Evolutionary conservation across 1,140 invertebrate genomes (phyloP), one percentile per base, ranked within the genome.

Genomic region (Lepidurus apus): DNA sequence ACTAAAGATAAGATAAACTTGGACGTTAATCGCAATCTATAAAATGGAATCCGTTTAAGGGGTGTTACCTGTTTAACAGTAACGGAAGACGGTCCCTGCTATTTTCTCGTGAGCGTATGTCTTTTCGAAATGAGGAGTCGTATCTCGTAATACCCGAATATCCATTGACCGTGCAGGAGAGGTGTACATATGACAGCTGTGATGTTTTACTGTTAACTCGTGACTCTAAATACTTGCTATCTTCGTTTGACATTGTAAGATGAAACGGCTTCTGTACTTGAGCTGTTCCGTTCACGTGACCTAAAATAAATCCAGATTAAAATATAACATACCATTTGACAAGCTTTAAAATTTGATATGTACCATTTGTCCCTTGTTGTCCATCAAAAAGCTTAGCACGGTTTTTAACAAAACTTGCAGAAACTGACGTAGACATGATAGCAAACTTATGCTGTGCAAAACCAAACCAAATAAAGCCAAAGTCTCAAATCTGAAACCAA

Each of bases 141-240:
- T 95, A 95, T 79, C 92, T 92, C 11, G 91, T 93, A 74, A 93
- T 88, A 81, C 92, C 92, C 0, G 92, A 93, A 84, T 96, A 96
- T 10, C 95, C 95, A 86, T 93, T 95, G 42, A 96, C 93, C 21
- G 93, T 94, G 84, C 94, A 95, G 75, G 94, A 93, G 76, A 96
- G 86, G 82, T 92, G 93, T 74, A 96, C 85, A 84, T 96, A 96
- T 77, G 93, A 95, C 0, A 94, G 94, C 42, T 76, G 43, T 3
- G 73, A n/a, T 42, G 47, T 65, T 17, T 43, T 75, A 7, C n/a
- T 76, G n/a, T 13, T 43, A 77, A 45, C 45, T 11, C 65, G 42
- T 65, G 65, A 26, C 53, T 34, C 17, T 34, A 9, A 65, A 43
- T 42, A 73, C 77, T 42, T 73, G 26, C 47, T 79, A 74, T 10